Base-by-base conservation (phyloP, 2,113 vertebrate genomes). In the Chamaea fasciata region DNA sequence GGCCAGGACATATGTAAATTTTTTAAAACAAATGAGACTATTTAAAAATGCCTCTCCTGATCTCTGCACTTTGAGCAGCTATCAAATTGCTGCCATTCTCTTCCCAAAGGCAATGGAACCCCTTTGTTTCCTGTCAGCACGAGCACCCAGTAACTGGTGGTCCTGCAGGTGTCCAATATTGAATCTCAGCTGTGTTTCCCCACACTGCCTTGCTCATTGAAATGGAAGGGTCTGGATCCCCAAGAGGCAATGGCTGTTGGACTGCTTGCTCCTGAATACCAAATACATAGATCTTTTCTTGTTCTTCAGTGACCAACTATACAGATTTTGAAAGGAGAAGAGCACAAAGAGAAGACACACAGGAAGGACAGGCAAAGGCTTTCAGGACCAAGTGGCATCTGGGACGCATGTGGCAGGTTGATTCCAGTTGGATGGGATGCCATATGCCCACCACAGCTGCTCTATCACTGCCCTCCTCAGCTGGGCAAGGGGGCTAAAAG, bases 71-170 rank as follows among this genome's bases (percentile, higher is more conserved):
- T 83, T 15, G 2, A 21, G 6, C 15, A 84, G 18, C 21, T 52
- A 35, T 52, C 11, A 53, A 35, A 67, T 19, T 71, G 14, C 37
- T 94, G 49, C 28, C 42, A 39, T 65, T 81, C 8, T 37, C 37
- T 78, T 21, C 46, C n/a, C 52, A 60, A 65, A 73, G 50, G 27
- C 16, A 52, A 26, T 1, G 57, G 30, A 15, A 24, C 21, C 21
- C 63, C 35, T 81, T 47, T 62, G 37, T 41, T 84, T 74, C 30
- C 50, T 41, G 3, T 15, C 0, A 0, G 50, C 28, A 86, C 52
- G 42, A 87, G 30, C 8, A 15, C 5, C 6, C 21, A 79, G 16
- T 16, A 12, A 16, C 0, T 3, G 0, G 15, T 1, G 1, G 2
- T 55, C 35, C 59, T 60, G 62, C 71, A 21, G 14, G 7, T 35